Conservation (phyloP, 2,888 invertebrate species). For the Theristus sp. region DNA sequence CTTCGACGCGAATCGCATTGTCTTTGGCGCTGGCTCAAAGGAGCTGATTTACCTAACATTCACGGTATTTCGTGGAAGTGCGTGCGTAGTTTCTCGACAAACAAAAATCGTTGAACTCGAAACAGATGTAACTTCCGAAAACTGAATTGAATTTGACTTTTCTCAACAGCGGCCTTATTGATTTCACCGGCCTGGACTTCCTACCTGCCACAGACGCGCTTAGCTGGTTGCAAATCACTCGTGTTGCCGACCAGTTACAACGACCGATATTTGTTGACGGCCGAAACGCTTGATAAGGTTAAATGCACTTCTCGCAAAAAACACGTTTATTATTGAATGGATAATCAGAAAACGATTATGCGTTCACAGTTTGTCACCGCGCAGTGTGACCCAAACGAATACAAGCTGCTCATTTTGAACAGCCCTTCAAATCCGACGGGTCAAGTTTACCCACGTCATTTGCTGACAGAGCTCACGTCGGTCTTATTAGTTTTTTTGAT, state of each 20-base stretch:
- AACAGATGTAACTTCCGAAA: no score
- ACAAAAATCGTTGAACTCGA: no score
- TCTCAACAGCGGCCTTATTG: conserved; percentile 16
- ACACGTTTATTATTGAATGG: no score
- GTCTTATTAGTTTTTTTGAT: no score
- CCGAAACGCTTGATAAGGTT: conserved; percentile 20
- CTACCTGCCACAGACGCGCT: conserved; percentile 26
- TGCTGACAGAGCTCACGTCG: conserved; percentile 3
- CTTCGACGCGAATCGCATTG: conserved; percentile 20
- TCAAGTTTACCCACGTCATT: conserved; percentile 3
- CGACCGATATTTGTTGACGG: conserved; percentile 24
- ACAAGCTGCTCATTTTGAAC: conserved; percentile 9
- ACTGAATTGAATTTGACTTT: no score
- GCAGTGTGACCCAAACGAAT: background rate
- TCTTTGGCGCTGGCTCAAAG: conserved; percentile 30
- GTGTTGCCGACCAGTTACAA: conserved; percentile 17
- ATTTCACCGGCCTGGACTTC: conserved; percentile 30
- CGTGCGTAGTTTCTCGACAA: no score
- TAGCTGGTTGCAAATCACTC: conserved; percentile 18
- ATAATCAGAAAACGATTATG: background rate
- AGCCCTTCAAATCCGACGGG: conserved; percentile 10
- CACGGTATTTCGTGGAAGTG: conserved; percentile 28
- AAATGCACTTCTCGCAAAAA: no score
- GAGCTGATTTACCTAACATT: conserved; percentile 28
- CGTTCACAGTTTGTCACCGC: background rate